phyloP scores from a whole-genome alignment of 1,140 invertebrate genomes.

The Drosophila sechellia region DNA sequence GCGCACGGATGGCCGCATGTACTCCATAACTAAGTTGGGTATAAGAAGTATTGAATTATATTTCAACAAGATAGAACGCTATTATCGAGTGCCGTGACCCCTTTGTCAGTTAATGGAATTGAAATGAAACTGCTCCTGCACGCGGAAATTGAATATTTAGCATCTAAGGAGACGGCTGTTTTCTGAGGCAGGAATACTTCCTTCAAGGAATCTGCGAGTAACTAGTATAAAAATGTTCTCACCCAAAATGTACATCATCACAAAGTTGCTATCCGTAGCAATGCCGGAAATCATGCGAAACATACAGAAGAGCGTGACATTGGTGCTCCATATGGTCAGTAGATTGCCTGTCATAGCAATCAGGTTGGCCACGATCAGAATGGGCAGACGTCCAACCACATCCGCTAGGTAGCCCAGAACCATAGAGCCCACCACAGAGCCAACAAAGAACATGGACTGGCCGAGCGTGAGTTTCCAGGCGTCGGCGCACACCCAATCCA shows the following conservation, averaged over 20 bases:
- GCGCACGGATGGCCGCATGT: conserved; percentile 86
- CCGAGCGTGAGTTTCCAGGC: conserved; percentile 86
- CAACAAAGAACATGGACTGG: conserved; percentile 87
- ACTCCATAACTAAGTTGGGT: conserved; percentile 85
- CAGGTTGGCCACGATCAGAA: conserved; percentile 85
- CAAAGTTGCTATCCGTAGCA: conserved; percentile 87
- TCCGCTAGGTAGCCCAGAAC: conserved; percentile 87
- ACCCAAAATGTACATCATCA: conserved; percentile 88
- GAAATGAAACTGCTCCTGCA: too few relatives aligned
- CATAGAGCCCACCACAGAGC: conserved; percentile 86
- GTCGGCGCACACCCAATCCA: conserved; percentile 86
- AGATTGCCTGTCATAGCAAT: conserved; percentile 86
- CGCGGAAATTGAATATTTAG: too few relatives aligned
- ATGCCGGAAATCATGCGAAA: conserved; percentile 86
- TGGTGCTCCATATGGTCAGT: conserved; percentile 85
- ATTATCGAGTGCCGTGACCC: too few relatives aligned
- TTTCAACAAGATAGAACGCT: too few relatives aligned
- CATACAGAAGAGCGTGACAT: conserved; percentile 84
- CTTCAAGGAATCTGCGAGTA: too few relatives aligned
- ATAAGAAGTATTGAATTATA: too few relatives aligned
- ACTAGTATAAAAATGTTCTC: conserved; percentile 16
- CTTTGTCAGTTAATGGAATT: too few relatives aligned
- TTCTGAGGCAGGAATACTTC: too few relatives aligned
- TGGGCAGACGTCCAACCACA: conserved; percentile 86
- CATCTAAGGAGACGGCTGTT: too few relatives aligned